Evolutionary conservation across 2,888 invertebrate species (phyloP).

Genomic region (Malacosoma neustria): DNA sequence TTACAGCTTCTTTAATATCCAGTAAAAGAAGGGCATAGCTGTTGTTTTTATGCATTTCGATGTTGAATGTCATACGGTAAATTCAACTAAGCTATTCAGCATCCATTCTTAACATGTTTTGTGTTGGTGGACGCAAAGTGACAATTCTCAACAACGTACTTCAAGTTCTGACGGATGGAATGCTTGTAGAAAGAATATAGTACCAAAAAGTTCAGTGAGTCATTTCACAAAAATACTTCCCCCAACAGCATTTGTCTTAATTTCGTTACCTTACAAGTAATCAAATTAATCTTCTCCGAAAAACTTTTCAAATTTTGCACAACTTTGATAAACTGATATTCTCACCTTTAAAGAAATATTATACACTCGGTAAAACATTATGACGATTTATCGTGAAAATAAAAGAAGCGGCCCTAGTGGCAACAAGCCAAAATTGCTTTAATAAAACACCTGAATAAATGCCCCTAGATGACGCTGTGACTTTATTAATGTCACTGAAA

Average conservation of each 20-base stretch:
- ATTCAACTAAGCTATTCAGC: no score
- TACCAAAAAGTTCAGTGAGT: no score
- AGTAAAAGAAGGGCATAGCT: no score
- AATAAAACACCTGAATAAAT: constrained; percentile 54
- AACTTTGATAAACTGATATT: neutral
- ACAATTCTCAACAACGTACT: no score
- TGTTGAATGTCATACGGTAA: no score
- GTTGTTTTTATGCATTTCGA: no score
- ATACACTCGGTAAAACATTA: neutral
- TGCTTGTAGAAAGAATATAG: no score
- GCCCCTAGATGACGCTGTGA: constrained; percentile 17
- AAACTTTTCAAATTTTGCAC: neutral
- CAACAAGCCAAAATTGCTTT: constrained; percentile 36
- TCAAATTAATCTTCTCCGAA: neutral
- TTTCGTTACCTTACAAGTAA: neutral
- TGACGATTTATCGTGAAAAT: constrained; percentile 5
- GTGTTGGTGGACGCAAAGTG: no score
- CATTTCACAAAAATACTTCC: neutral
- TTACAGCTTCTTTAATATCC: no score
- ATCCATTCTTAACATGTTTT: no score
- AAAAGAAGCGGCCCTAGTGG: constrained; percentile 25
- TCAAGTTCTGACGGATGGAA: no score
- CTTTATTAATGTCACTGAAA: neutral
- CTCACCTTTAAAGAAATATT: constrained; percentile 7
- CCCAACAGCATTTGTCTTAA: neutral